Evolutionary conservation across 1,140 invertebrate species (phyloP).

Genomic region (Copidosoma floridanum): DNA sequence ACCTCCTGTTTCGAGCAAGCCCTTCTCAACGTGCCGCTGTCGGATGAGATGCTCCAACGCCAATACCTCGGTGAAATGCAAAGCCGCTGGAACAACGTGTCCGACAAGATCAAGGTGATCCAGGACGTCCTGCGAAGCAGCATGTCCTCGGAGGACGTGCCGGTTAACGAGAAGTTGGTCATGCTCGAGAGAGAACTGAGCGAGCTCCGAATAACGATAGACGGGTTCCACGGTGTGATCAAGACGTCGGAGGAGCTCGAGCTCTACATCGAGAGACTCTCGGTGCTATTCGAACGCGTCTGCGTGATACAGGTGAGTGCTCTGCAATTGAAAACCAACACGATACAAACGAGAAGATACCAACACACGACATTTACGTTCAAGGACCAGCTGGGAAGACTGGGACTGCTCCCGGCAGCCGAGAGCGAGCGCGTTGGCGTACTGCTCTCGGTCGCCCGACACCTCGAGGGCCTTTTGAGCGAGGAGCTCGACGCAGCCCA

Average conservation of each 20-base stretch:
- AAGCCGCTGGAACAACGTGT: slow-evolving; percentile 71
- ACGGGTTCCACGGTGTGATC: slow-evolving; percentile 71
- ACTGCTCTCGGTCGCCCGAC: slow-evolving; percentile 66
- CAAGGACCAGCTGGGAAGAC: slow-evolving; percentile 68
- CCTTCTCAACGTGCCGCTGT: slow-evolving; percentile 71
- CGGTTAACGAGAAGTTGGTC: slow-evolving; percentile 69
- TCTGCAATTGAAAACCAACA: too few species aligned
- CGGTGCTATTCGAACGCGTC: slow-evolving; percentile 72
- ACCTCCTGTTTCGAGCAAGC: slow-evolving; percentile 73
- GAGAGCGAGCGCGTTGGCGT: slow-evolving; percentile 75
- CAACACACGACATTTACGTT: neutral
- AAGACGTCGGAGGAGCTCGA: slow-evolving; percentile 79
- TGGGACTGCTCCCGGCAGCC: slow-evolving; percentile 68
- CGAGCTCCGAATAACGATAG: slow-evolving; percentile 66
- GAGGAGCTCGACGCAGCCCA: slow-evolving; percentile 74
- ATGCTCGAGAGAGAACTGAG: slow-evolving; percentile 71
- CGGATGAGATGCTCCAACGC: slow-evolving; percentile 77
- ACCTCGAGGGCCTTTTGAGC: slow-evolving; percentile 66
- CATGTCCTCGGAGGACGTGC: slow-evolving; percentile 69
- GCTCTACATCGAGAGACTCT: slow-evolving; percentile 74
- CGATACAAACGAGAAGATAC: too few species aligned
- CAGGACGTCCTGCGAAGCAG: slow-evolving; percentile 66
- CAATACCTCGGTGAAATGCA: slow-evolving; percentile 74
- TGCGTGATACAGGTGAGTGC: slow-evolving; percentile 65
- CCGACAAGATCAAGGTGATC: slow-evolving; percentile 63